Evolutionary conservation across 2,888 invertebrate genomes (phyloP), one percentile per base, ranked within the genome.

Genomic region (Tachina grossa): DNA sequence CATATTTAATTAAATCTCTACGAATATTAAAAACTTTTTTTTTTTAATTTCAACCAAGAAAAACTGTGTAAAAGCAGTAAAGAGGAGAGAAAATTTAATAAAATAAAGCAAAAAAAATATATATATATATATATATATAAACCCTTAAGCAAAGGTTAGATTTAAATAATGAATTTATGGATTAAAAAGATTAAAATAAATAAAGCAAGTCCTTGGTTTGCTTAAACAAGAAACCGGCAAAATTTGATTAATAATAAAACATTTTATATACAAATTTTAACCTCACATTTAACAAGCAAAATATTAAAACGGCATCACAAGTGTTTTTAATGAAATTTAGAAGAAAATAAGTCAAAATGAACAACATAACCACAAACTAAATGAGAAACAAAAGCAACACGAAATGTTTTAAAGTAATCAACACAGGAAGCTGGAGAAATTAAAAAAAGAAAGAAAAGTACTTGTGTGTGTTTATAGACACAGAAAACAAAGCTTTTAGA

Each of bases 1-100:
- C 78, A 71, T 83, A 85, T 85, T 83, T 85, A 85, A 85, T 85
- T 85, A 83, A 85, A 85, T 78, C 65, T 69, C 75, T 57, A 65
- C 71, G 75, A 69, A 85, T 85, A 83, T 83, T 76, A 83, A 84
- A 84, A 84, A 81, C 69, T 75, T 83, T 85, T 75, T 77, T n/a
- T 51, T 57, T 6, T 16, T 39, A 59, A 49, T 72, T 75, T 72
- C 57, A 66, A 63, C 39, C 63, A 14, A 81, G 45, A 22, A 57
- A 31, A 65, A 57, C 13, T 39, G 19, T 61, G 9, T 41, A 53
- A 63, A 49, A 74, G 53, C 16, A 51, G n/a, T 14, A 55, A 79
- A 71, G 31, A 63, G 55, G n/a, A 55, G 63, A 65, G 72, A 41
- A 57, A 72, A 72, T 55, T 72, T 22, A 74, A 51, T 55, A 78